Conservation (phyloP, 2,888 invertebrate species). For the Andrena dorsata region DNA sequence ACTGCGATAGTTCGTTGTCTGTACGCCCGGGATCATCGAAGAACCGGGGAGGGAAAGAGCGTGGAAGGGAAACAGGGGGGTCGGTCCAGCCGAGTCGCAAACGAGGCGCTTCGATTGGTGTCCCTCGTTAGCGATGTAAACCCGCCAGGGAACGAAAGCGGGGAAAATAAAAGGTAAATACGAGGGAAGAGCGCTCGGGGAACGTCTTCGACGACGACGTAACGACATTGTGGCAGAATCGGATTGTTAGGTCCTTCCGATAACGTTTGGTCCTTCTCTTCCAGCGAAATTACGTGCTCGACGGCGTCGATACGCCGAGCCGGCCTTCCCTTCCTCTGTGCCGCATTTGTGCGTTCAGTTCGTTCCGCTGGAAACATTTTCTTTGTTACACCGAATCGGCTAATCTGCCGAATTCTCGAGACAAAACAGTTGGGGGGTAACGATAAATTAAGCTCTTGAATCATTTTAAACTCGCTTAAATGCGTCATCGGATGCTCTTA, state of each 20-base stretch:
- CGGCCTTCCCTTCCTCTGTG: neutral
- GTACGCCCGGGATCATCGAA: neutral
- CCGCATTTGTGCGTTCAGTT: slow-evolving; percentile 1
- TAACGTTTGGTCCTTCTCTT: slow-evolving; percentile 48
- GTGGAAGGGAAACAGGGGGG: neutral
- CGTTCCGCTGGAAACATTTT: neutral
- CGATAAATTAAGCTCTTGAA: too few relatives aligned
- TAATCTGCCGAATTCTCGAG: neutral
- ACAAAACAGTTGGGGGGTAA: too few relatives aligned
- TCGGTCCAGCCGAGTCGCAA: slow-evolving; percentile 28
- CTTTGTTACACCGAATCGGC: neutral
- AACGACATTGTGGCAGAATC: slow-evolving; percentile 49
- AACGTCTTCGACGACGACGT: slow-evolving; percentile 40
- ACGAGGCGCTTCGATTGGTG: slow-evolving; percentile 47
- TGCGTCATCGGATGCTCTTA: too few relatives aligned
- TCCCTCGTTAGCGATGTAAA: slow-evolving; percentile 66
- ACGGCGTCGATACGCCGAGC: slow-evolving; percentile 21
- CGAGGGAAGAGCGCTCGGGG: slow-evolving; percentile 30
- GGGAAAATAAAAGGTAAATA: slow-evolving; percentile 46
- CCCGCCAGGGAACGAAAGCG: slow-evolving; percentile 24
- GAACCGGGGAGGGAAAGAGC: neutral
- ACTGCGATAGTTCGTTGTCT: too few relatives aligned
- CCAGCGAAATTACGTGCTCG: slow-evolving; percentile 51
- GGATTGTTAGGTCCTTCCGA: slow-evolving; percentile 53
- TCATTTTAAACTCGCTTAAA: too few relatives aligned